Percentiles rank a stretch among this genome's conserved stretches.
phyloP scores from a whole-genome alignment of 2,797 vertebrate species.

The Hypotaenidia philippensis region DNA sequence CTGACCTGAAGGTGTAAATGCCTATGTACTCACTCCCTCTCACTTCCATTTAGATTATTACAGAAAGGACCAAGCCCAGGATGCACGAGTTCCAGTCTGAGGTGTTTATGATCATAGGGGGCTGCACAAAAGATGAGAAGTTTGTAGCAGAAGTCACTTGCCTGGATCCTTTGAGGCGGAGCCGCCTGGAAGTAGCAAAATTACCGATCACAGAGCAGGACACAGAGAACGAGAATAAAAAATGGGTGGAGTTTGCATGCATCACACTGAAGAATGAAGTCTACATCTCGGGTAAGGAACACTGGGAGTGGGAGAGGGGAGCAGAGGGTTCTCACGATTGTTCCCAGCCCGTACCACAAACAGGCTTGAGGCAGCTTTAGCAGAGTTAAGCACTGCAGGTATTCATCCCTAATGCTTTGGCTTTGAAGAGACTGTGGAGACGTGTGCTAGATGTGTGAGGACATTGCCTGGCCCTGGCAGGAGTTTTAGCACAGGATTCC shows the following conservation, averaged over 20 bases:
- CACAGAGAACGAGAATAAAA: conserved; percentile 89
- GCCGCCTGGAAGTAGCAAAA: conserved; percentile 94
- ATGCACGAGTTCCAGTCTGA: conserved; percentile 93
- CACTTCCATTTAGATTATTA: conserved; percentile 87
- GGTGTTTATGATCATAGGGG: conserved; percentile 97
- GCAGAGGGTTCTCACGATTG: background rate
- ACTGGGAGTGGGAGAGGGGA: background rate
- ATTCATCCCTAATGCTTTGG: background rate
- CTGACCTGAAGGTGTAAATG: background rate
- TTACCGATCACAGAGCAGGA: conserved; percentile 92
- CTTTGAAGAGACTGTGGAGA: background rate
- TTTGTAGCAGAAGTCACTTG: conserved; percentile 96
- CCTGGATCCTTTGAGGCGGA: conserved; percentile 94
- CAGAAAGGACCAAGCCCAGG: conserved; percentile 94
- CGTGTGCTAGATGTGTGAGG: background rate
- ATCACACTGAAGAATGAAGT: conserved; percentile 95
- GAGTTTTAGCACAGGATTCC: background rate
- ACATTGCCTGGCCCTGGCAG: background rate
- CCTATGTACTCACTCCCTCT: conserved; percentile 41
- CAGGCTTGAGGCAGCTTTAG: background rate
- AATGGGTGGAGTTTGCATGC: conserved; percentile 98
- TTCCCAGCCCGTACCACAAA: background rate
- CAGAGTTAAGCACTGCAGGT: background rate
- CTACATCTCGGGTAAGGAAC: conserved; percentile 92
- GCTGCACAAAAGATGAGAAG: conserved; percentile 95